phyloP scores from a whole-genome alignment of 2,113 vertebrate species.

The Epinephelus fuscoguttatus region DNA sequence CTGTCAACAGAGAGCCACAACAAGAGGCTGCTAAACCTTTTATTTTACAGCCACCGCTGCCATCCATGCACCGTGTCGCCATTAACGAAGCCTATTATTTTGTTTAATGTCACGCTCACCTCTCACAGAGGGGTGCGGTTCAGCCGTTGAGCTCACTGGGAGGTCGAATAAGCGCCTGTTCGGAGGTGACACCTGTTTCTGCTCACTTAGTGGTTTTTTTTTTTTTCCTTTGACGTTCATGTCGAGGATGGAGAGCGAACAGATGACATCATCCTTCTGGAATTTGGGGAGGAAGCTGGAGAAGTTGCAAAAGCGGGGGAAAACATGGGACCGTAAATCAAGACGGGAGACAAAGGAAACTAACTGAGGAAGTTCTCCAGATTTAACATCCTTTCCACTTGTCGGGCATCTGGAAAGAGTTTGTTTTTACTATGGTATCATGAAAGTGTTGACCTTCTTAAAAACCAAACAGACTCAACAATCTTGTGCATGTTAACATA shows the following conservation, averaged over 20 bases:
- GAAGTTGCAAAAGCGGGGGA: slow-evolving; percentile 25
- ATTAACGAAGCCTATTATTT: slow-evolving; percentile 52
- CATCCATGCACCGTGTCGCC: slow-evolving; percentile 13
- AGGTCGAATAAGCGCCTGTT: slow-evolving; percentile 41
- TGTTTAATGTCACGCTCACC: slow-evolving; percentile 56
- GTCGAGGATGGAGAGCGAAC: background rate
- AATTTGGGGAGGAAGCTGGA: slow-evolving; percentile 62
- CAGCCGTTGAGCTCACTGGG: slow-evolving; percentile 26
- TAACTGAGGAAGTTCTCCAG: slow-evolving; percentile 50
- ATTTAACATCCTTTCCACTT: slow-evolving; percentile 32
- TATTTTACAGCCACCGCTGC: slow-evolving; percentile 50
- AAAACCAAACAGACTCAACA: background rate
- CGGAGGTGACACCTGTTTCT: slow-evolving; percentile 68
- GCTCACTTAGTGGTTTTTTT: background rate
- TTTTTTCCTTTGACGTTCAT: background rate
- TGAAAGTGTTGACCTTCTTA: slow-evolving; percentile 12
- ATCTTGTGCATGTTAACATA: background rate
- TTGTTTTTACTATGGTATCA: background rate
- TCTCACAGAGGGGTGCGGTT: slow-evolving; percentile 7
- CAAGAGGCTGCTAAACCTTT: slow-evolving; percentile 54
- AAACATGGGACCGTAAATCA: slow-evolving; percentile 60
- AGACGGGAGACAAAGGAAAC: slow-evolving; percentile 31
- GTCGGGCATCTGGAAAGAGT: slow-evolving; percentile 69
- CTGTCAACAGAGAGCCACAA: slow-evolving; percentile 51
- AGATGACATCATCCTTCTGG: slow-evolving; percentile 52